These are phyloP conservation scores for Zelostemma sp. DNA, from an alignment of 1,140 invertebrate species.

Conservation along the genomic window DNA sequence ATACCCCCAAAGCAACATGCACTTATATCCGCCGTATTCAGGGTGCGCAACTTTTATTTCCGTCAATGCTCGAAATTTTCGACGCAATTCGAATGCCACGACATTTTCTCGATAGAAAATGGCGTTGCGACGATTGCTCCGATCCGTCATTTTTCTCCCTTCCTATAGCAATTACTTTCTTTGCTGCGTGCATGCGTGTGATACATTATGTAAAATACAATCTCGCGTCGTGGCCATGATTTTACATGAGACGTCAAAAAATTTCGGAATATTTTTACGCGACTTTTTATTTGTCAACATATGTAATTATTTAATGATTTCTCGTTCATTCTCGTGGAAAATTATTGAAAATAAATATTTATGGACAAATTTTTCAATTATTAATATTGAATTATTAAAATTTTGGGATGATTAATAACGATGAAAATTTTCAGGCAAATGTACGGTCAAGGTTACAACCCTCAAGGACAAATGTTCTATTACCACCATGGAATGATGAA, in stretches of 20 bases:
- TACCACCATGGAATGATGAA: conserved; percentile 65
- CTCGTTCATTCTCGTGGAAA: no score
- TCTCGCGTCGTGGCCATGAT: no score
- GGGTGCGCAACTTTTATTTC: conserved; percentile 49
- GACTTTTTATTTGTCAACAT: no score
- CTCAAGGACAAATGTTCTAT: conserved; percentile 63
- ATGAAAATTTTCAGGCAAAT: conserved; percentile 59
- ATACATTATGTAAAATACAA: not conserved
- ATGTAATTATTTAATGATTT: no score
- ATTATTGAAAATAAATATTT: no score
- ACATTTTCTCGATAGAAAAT: not conserved
- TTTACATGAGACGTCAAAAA: no score
- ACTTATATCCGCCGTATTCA: conserved; percentile 61
- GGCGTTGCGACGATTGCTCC: not conserved
- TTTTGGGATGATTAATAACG: no score
- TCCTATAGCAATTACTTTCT: no score
- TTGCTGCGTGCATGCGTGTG: not conserved
- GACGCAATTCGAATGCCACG: not conserved
- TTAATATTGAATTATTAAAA: no score
- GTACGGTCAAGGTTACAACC: conserved; percentile 61
- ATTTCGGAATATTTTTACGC: no score
- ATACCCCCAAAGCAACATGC: conserved; percentile 64
- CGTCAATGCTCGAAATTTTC: not conserved
- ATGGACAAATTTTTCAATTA: no score
- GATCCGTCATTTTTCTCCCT: not conserved